A percentile compares a stretch with the other conserved stretches of the same genome.
phyloP scores from a whole-genome alignment of 2,113 vertebrate species.

The Sclerurus mexicanus region DNA sequence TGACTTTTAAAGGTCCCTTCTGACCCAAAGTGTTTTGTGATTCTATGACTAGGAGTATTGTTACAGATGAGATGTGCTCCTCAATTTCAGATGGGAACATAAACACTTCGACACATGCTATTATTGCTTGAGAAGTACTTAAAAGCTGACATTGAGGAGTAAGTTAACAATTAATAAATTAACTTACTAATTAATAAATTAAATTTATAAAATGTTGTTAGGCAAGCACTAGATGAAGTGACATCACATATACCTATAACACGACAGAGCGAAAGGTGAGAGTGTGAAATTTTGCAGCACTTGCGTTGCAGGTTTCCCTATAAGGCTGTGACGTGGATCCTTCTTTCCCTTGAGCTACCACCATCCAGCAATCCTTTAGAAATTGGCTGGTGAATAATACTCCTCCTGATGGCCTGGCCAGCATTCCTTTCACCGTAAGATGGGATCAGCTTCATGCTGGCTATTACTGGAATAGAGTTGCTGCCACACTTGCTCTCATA shows the following conservation, averaged over 20 bases:
- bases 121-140: background rate
- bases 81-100: background rate
- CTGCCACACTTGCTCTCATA: conserved; percentile 31
- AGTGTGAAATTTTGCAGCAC: background rate
- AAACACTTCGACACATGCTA: background rate
- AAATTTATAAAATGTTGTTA: background rate
- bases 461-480: background rate
- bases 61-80: background rate
- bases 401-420: background rate
- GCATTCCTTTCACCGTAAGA: background rate
- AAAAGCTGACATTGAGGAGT: background rate
- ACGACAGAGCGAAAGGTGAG: background rate
- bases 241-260: background rate
- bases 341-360: background rate
- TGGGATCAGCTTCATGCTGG: background rate
- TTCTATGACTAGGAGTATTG: background rate
- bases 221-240: background rate
- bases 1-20: background rate
- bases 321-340: background rate
- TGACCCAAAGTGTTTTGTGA: background rate
- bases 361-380: background rate
- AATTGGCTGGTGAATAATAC: background rate
- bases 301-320: background rate
- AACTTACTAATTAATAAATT: too few relatives aligned
- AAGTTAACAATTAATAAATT: too few relatives aligned